These are phyloP conservation scores for Chalcosyrphus nemorum DNA, from an alignment of 2,888 invertebrate genomes.

Conservation along the genomic window DNA sequence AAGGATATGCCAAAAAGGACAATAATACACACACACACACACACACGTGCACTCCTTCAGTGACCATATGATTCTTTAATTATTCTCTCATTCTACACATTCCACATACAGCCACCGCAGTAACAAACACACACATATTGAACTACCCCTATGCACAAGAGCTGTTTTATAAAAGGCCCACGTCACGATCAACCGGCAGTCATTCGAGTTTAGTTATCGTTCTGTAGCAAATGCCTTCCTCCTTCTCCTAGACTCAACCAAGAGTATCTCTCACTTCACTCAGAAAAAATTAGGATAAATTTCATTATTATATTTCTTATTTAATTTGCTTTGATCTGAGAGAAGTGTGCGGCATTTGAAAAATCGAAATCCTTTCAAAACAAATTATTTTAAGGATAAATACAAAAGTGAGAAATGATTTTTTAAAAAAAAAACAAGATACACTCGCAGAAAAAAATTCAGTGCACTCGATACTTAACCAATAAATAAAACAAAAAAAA, in stretches of 20 bases:
- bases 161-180: constrained; percentile 70
- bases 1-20: constrained; percentile 70
- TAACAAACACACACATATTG: constrained; percentile 2
- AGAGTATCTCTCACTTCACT: constrained; percentile 16
- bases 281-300: constrained; percentile 22
- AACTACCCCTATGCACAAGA: constrained; percentile 62
- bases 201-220: constrained; percentile 73
- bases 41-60: not conserved
- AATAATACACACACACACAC: constrained; percentile 9
- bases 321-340: not conserved
- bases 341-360: constrained; percentile 19
- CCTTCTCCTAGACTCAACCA: constrained; percentile 30
- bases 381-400: no score
- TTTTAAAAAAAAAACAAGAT: not conserved
- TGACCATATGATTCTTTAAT: constrained; percentile 60
- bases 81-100: constrained; percentile 45
- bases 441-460: not conserved
- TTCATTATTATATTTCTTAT: not conserved
- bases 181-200: constrained; percentile 62
- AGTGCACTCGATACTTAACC: constrained; percentile 60
- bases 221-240: constrained; percentile 71
- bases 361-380: not conserved
- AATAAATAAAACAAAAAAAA: constrained; percentile 38
- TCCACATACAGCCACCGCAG: not conserved
- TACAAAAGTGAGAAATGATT: constrained; percentile 53